Evolutionary conservation across 92 coral and sea anemone species (phyloP), one percentile per base, ranked within the genome.

Genomic region (Palythoa caribaeorum): DNA sequence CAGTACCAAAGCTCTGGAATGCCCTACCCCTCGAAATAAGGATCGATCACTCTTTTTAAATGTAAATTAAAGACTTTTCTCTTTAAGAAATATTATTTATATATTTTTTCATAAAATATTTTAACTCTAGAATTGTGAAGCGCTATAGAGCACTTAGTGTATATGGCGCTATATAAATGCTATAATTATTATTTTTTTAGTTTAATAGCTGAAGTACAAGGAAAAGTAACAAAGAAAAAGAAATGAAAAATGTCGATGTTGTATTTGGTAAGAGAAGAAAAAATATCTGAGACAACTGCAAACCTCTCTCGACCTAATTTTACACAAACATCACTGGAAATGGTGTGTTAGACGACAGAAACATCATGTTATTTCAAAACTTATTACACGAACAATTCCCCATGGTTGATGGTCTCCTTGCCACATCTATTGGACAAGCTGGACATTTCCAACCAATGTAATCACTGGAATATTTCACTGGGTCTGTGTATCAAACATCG

Each of bases 401-500:
- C 70, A 16, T 63, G 77, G 79, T 87, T 40, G 74, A 75, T 57
- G 88, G 84, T 55, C 84, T 89, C 78, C 76, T 83, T 78, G 76
- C 88, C 13, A 89, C 91, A 57, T 83, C 88, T 51, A 59, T 63
- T 88, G 84, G 91, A 57, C 47, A 87, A 73, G 73, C 76, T 35
- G 63, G 88, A 14, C 84, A 81, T 40, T 81, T 89, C 76, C 48
- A 57, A 37, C 83, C 79, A 28, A 59, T 83, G 80, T 10, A 63
- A 51, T 72, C 79, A 72, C 88, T 52, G 91, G 91, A 44, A 36
- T 44, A 15, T 48, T 74, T 52, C 83, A 89, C 77, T 89, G 88
- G 91, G 73, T 88, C 38, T 88, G 91, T 47, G 77, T 88, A 14
- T 39, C 84, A 70, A 88, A 73, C 87, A 81, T 88, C 73, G 87